Evolutionary conservation across 1,140 invertebrate genomes (phyloP).

Genomic region (Steinernema khuongi): DNA sequence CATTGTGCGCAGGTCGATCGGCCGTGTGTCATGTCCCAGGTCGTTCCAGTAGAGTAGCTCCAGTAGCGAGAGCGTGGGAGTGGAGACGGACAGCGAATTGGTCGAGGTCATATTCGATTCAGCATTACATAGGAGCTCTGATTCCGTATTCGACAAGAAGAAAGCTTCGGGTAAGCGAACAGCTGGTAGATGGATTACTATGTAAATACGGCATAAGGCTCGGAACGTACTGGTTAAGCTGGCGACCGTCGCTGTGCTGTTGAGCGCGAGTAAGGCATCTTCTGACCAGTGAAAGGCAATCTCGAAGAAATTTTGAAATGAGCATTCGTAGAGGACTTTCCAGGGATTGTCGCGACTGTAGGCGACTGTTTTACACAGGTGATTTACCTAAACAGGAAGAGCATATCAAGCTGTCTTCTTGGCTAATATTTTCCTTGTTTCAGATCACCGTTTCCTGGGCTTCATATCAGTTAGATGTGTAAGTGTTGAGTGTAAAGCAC

Average conservation of each 20-base stretch:
- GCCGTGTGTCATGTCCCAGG: not conserved
- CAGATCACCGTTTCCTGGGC: too few relatives aligned
- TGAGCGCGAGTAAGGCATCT: slow-evolving; percentile 13
- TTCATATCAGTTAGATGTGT: too few relatives aligned
- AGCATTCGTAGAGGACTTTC: slow-evolving; percentile 5
- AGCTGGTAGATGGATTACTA: not conserved
- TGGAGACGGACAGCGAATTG: slow-evolving; percentile 1
- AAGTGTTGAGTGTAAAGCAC: too few relatives aligned
- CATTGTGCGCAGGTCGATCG: not conserved
- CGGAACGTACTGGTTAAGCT: not conserved
- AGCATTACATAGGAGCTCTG: not conserved
- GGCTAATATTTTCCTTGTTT: too few relatives aligned
- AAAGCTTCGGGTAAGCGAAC: not conserved
- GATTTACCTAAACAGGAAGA: not conserved
- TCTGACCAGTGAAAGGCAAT: slow-evolving; percentile 10
- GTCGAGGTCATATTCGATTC: not conserved
- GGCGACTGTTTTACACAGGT: not conserved
- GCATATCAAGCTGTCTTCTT: too few relatives aligned
- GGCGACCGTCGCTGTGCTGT: not conserved
- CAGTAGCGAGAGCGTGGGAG: not conserved
- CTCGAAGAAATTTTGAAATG: not conserved
- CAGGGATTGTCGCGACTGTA: slow-evolving; percentile 5
- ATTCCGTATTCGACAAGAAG: not conserved
- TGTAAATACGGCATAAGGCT: not conserved
- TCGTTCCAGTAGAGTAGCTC: slow-evolving; percentile 5